Conservation (phyloP, 1,140 invertebrate genomes). For the Dreissena polymorpha region DNA sequence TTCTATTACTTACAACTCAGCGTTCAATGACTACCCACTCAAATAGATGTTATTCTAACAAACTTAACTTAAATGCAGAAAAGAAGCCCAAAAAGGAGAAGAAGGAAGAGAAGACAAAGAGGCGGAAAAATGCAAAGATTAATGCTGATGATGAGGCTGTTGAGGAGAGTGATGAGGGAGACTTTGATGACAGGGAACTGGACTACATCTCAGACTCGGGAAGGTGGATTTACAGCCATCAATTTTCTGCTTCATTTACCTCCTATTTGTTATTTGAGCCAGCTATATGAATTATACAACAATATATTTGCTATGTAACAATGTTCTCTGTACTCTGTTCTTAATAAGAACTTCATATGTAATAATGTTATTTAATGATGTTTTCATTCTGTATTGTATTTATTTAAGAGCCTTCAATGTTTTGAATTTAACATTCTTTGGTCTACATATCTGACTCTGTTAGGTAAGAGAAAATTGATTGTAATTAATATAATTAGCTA, state of each 20-base stretch:
- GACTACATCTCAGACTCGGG: slow-evolving; percentile 81
- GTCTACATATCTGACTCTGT: too few species aligned
- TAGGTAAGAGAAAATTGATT: too few species aligned
- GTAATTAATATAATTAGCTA: too few species aligned
- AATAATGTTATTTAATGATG: too few species aligned
- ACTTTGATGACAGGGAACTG: slow-evolving; percentile 94
- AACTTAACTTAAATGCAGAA: slow-evolving; percentile 35
- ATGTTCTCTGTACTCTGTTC: too few species aligned
- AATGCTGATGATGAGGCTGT: slow-evolving; percentile 90
- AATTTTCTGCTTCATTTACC: neutral
- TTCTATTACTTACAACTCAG: too few species aligned
- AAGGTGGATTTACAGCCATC: slow-evolving; percentile 57
- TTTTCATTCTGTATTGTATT: too few species aligned
- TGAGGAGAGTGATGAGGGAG: slow-evolving; percentile 98
- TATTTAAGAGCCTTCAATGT: too few species aligned
- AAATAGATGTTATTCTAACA: too few species aligned
- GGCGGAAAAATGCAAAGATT: slow-evolving; percentile 89
- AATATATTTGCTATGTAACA: neutral
- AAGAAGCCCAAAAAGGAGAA: slow-evolving; percentile 69
- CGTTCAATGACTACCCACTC: too few species aligned
- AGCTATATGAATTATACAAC: neutral
- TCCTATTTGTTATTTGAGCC: neutral
- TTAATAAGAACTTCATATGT: neutral
- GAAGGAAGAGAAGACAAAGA: slow-evolving; percentile 68
- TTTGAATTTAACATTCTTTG: too few species aligned